Percentiles rank a stretch among this genome's conserved stretches.
phyloP scores from a whole-genome alignment of 2,888 invertebrate genomes.

The Pyrgus malvae region DNA sequence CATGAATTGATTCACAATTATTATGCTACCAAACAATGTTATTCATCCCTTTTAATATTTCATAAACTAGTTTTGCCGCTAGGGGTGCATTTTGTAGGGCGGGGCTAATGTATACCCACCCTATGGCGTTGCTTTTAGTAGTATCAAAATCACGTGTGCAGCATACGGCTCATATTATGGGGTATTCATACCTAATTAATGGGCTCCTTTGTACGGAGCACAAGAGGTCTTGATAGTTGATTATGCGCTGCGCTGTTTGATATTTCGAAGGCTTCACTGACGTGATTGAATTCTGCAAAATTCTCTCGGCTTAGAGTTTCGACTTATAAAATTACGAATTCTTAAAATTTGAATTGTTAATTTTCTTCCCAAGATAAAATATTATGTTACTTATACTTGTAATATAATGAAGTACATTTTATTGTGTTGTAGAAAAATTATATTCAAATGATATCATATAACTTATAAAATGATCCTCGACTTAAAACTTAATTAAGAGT shows the following conservation, averaged over 20 bases:
- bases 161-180: constrained; percentile 74
- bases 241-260: background rate
- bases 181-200: constrained; percentile 80
- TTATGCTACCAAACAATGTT: constrained; percentile 56
- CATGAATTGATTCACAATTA: constrained; percentile 71
- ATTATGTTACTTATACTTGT: too few species aligned
- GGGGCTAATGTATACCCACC: constrained; percentile 58
- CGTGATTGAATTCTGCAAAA: too few species aligned
- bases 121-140: constrained; percentile 48
- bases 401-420: too few species aligned
- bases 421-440: too few species aligned
- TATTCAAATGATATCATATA: too few species aligned
- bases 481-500: too few species aligned
- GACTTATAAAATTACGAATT: too few species aligned
- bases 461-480: too few species aligned
- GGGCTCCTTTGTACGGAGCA: constrained; percentile 44
- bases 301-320: too few species aligned
- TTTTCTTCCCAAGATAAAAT: too few species aligned
- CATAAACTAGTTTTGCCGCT: constrained; percentile 62
- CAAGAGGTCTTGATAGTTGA: constrained; percentile 53
- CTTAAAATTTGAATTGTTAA: too few species aligned
- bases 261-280: background rate
- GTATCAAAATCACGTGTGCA: constrained; percentile 62
- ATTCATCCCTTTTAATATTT: constrained; percentile 66
- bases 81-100: constrained; percentile 53